These are phyloP conservation scores for Acromyrmex echinatior DNA, from an alignment of 1,140 invertebrate species.

Conservation along the genomic window DNA sequence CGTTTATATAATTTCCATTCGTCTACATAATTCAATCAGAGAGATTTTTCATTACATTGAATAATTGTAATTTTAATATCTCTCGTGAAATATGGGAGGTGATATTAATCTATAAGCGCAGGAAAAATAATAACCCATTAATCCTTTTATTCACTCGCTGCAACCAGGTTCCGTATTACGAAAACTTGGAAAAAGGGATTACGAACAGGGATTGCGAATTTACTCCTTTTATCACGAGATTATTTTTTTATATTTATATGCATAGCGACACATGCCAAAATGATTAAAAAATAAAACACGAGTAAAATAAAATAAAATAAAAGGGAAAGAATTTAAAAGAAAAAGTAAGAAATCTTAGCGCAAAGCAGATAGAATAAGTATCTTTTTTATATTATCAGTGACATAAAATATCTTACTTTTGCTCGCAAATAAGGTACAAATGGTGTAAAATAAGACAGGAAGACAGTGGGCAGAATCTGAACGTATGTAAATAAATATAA, in stretches of 20 bases:
- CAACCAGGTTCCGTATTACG: constrained; percentile 17
- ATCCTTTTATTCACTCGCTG: not conserved
- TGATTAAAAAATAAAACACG: not conserved
- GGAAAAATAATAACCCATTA: constrained; percentile 20
- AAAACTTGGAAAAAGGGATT: constrained; percentile 25
- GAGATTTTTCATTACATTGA: not conserved
- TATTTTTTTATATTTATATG: not conserved
- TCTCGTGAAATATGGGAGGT: not conserved
- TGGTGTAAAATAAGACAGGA: too few species aligned
- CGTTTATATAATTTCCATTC: not conserved
- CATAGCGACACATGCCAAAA: not conserved
- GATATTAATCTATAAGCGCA: constrained; percentile 25
- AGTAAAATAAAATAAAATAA: too few species aligned
- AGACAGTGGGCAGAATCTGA: too few species aligned
- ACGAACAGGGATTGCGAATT: too few species aligned
- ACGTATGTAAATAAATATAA: too few species aligned
- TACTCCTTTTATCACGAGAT: not conserved
- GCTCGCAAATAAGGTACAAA: too few species aligned
- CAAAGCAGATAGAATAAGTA: too few species aligned
- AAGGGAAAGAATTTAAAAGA: too few species aligned
- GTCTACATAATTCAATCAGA: not conserved
- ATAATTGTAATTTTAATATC: constrained; percentile 39
- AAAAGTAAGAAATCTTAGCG: too few species aligned
- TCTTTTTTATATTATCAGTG: too few species aligned
- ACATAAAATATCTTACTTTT: too few species aligned